Percentiles rank a stretch among this genome's conserved stretches.
These are phyloP conservation scores for Semaprochilodus insignis DNA, from an alignment of 2,797 vertebrate genomes.

Conservation along the genomic window DNA sequence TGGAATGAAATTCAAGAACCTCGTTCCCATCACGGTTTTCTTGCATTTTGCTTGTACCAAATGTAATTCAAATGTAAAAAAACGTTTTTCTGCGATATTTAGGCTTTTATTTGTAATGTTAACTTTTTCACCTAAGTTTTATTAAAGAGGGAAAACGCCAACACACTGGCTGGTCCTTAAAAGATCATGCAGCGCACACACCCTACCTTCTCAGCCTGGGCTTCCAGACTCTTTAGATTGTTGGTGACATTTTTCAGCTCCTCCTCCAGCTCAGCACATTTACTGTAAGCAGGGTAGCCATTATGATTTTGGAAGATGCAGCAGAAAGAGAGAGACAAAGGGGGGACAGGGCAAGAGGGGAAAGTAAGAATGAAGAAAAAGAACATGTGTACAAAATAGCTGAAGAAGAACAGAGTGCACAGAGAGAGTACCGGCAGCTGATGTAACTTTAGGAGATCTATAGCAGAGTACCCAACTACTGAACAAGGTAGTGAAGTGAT, in stretches of 20 bases:
- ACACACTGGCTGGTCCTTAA: not conserved
- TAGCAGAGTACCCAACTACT: not conserved
- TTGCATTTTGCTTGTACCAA: too few relatives aligned
- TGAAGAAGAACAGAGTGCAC: constrained; percentile 15
- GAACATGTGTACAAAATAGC: not conserved
- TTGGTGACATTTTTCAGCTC: constrained; percentile 98
- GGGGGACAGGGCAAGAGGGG: constrained; percentile 1
- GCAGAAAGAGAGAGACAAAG: constrained; percentile 2
- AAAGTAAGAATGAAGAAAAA: not conserved
- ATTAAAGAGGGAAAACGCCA: too few relatives aligned
- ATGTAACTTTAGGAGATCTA: not conserved
- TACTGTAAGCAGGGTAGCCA: constrained; percentile 78
- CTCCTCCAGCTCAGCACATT: constrained; percentile 98
- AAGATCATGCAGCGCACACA: constrained; percentile 12
- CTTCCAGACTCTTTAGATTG: constrained; percentile 94
- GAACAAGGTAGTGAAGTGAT: not conserved
- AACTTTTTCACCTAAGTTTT: too few relatives aligned
- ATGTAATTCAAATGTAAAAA: too few relatives aligned
- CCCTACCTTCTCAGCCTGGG: constrained; percentile 94
- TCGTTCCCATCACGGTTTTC: too few relatives aligned
- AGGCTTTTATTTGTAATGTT: too few relatives aligned
- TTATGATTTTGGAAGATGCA: constrained; percentile 45
- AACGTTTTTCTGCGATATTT: too few relatives aligned
- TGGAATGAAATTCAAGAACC: too few relatives aligned
- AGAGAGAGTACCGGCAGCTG: constrained; percentile 6